Evolutionary conservation across 1,140 invertebrate species (phyloP).

Genomic region (Zaprionus ornatus): DNA sequence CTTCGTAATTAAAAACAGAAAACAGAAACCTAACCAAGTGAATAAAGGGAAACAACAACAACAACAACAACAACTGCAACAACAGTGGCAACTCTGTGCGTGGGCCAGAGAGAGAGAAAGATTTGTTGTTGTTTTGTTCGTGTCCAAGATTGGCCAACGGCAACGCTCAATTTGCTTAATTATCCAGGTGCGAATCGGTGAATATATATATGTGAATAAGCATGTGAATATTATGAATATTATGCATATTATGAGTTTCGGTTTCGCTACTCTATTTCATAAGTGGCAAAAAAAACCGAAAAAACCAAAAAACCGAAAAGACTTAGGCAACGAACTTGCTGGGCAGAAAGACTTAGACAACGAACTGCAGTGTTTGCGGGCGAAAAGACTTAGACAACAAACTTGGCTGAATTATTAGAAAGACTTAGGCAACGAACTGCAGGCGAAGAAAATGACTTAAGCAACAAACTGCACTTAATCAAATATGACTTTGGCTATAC

Average conservation of each 20-base stretch:
- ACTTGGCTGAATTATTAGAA: neutral
- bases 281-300: conserved; percentile 4
- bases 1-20: conserved; percentile 24
- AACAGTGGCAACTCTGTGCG: conserved; percentile 22
- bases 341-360: conserved; percentile 1
- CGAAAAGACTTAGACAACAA: conserved; percentile 9
- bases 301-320: conserved; percentile 31
- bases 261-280: conserved; percentile 19
- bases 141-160: conserved; percentile 42
- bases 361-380: neutral
- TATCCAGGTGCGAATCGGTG: conserved; percentile 55
- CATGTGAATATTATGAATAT: conserved; percentile 42
- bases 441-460: neutral
- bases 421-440: conserved; percentile 3
- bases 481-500: neutral
- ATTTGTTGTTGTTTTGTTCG: neutral
- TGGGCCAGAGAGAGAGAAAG: conserved; percentile 7
- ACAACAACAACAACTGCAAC: neutral
- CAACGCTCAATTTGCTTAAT: conserved; percentile 59
- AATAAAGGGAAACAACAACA: conserved; percentile 11
- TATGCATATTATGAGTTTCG: conserved; percentile 7
- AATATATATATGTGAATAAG: conserved; percentile 28
- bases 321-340: conserved; percentile 39
- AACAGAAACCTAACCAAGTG: conserved; percentile 5
- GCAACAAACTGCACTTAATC: conserved; percentile 15